Base-by-base conservation (phyloP, 1,140 invertebrate genomes). In the Atta colombica region DNA sequence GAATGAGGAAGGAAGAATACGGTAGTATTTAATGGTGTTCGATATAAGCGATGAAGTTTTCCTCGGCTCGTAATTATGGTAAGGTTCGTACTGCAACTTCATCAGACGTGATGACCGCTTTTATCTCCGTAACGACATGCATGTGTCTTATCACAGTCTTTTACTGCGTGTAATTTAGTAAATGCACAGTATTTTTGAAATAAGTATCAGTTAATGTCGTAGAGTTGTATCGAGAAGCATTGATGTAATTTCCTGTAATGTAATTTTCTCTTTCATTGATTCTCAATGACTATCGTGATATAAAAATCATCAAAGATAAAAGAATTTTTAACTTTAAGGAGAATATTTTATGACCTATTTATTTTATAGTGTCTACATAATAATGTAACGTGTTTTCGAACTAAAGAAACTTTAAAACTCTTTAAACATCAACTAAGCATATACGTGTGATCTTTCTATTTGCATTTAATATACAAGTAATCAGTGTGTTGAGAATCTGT, bases 111-210 rank as follows among this genome's bases (percentile, higher is more conserved):
- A 68, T 69, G 51, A 58, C 51, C 66, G 35, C 35, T 16, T 63
- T 61, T 84, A 74, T 71, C 66, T 81, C 66, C 21, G 3, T 69
- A 69, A 81, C 49, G 68, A 61, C 35, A 72, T 25, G 53, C 39
- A 72, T 74, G 18, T 49, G 69, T 55, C 35, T 75, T 61, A 84
- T 84, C 69, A 61, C 2, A 35, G 25, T 21, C 55, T 45, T 35
- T 82, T 61, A 45, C 25, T 12, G 25, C 55, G 80, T 58, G 35
- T 60, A 82, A 82, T 82, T 82, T 82, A 61, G 58, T 75, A 35
- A 75, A 74, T 51, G 55, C 14, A 45, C 55, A 35, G 18, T 61
- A 74, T 35, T 75, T 49, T 39, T 39, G n/a, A 55, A 71, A 10
- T 14, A n/a, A n/a, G 5, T 71, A 81, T 71, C 35, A 21, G 16